A percentile compares a stretch with the other conserved stretches of the same genome.
Conservation (phyloP, 64 coral and sea anemone species). For the Pocillopora verrucosa region DNA sequence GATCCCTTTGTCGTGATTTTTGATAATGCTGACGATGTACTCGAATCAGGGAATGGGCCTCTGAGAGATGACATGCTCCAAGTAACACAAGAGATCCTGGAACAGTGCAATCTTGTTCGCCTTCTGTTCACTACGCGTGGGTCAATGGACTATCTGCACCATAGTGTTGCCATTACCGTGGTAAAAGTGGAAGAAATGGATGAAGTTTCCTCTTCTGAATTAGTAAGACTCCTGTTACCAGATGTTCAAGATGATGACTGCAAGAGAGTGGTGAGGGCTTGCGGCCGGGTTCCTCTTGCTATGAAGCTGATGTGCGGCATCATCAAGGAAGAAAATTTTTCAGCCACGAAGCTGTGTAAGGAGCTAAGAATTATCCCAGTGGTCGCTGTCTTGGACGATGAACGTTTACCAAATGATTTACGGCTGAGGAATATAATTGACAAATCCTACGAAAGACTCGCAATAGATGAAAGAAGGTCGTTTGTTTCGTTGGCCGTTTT, state of each 20-base stretch:
- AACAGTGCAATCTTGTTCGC: neutral
- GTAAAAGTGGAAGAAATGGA: neutral
- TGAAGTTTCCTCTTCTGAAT: neutral
- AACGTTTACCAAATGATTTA: neutral
- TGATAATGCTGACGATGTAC: constrained; percentile 18
- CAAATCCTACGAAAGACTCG: neutral
- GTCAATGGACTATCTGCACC: neutral
- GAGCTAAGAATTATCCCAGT: neutral
- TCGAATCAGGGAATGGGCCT: neutral
- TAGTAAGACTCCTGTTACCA: neutral
- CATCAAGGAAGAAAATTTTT: neutral
- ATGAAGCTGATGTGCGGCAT: constrained; percentile 11
- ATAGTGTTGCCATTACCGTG: neutral
- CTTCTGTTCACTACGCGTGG: neutral
- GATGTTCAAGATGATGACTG: neutral
- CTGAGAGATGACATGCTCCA: neutral
- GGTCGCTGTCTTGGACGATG: constrained; percentile 7
- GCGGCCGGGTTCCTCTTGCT: constrained; percentile 2
- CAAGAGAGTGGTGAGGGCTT: neutral
- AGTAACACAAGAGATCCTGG: neutral
- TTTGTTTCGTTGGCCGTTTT: constrained; percentile 18
- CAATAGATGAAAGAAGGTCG: neutral
- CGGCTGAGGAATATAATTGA: neutral
- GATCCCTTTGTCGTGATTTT: neutral
- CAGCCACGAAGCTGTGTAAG: neutral